Evolutionary conservation across 2,113 vertebrate species (phyloP).

Genomic region (Takifugu bimaculatus): DNA sequence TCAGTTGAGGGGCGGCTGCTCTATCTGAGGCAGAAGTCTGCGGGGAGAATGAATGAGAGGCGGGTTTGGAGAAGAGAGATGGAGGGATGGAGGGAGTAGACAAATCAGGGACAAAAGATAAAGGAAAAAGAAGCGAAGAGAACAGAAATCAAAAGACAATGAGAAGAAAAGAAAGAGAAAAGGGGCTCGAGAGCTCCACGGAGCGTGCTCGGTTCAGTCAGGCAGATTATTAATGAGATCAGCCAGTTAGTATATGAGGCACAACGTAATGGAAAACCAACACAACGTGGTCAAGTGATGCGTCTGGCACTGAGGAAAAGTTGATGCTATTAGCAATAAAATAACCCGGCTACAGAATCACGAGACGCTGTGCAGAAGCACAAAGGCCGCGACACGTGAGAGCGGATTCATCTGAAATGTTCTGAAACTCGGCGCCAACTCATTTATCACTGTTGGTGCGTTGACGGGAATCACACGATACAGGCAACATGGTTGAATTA

Average conservation of each 20-base stretch:
- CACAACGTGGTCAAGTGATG: no score
- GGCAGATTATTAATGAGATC: slow-evolving; percentile 74
- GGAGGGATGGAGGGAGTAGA: slow-evolving; percentile 1
- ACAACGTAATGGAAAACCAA: not conserved
- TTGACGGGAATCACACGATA: slow-evolving; percentile 52
- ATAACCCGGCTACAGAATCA: no score
- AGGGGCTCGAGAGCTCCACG: slow-evolving; percentile 16
- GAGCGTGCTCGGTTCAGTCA: slow-evolving; percentile 53
- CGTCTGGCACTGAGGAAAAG: no score
- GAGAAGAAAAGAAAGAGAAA: slow-evolving; percentile 24
- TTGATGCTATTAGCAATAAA: no score
- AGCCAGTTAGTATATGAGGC: slow-evolving; percentile 47
- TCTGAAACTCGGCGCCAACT: slow-evolving; percentile 13
- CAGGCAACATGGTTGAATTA: slow-evolving; percentile 35
- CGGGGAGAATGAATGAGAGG: slow-evolving; percentile 48
- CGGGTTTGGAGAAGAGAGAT: slow-evolving; percentile 9
- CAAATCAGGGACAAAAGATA: slow-evolving; percentile 5
- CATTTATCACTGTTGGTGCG: slow-evolving; percentile 37
- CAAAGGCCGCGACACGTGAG: no score
- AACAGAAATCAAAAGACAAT: slow-evolving; percentile 44
- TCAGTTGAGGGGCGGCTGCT: slow-evolving; percentile 68
- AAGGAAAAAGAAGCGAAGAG: slow-evolving; percentile 16
- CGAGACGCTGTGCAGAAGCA: no score
- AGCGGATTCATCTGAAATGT: no score
- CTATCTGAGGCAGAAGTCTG: slow-evolving; percentile 61